Conservation (phyloP, 37 sponge, comb jelly and placozoan genomes). For the Ephydatia muelleri region DNA sequence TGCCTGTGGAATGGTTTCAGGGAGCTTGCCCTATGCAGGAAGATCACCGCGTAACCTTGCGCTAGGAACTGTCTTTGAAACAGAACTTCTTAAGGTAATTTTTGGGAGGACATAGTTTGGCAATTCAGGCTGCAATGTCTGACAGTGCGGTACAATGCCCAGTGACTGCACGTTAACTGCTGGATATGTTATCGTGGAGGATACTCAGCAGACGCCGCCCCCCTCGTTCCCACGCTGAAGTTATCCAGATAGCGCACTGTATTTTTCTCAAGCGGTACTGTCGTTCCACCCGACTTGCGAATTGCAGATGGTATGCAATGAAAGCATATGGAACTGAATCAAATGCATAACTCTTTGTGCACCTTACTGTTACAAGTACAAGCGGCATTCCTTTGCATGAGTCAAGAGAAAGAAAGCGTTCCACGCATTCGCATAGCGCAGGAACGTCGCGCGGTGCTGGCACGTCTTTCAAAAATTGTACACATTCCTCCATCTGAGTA, state of each 20-base stretch:
- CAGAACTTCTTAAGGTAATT: background rate
- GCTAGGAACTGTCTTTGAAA: conserved; percentile 70
- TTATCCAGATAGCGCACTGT: conserved; percentile 97
- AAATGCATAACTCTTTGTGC: background rate
- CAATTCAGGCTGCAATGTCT: background rate
- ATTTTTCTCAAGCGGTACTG: conserved; percentile 93
- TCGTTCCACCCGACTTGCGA: conserved; percentile 92
- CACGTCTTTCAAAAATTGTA: conserved; percentile 14
- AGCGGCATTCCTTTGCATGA: background rate
- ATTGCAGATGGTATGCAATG: background rate
- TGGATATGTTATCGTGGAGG: no score
- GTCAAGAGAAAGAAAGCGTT: background rate
- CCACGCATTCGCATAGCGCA: background rate
- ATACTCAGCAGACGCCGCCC: conserved; percentile 94
- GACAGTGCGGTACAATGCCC: background rate
- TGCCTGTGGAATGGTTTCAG: conserved; percentile 83
- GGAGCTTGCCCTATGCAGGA: conserved; percentile 68
- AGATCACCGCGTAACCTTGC: conserved; percentile 83
- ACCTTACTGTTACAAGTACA: conserved; percentile 36
- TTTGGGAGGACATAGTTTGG: background rate
- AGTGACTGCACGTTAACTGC: no score
- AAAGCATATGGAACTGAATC: background rate
- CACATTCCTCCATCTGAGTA: background rate
- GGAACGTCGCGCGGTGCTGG: conserved; percentile 6
- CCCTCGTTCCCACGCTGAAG: conserved; percentile 93